Conservation (phyloP, 2,888 invertebrate species). For the Chymomyza caudatula region DNA sequence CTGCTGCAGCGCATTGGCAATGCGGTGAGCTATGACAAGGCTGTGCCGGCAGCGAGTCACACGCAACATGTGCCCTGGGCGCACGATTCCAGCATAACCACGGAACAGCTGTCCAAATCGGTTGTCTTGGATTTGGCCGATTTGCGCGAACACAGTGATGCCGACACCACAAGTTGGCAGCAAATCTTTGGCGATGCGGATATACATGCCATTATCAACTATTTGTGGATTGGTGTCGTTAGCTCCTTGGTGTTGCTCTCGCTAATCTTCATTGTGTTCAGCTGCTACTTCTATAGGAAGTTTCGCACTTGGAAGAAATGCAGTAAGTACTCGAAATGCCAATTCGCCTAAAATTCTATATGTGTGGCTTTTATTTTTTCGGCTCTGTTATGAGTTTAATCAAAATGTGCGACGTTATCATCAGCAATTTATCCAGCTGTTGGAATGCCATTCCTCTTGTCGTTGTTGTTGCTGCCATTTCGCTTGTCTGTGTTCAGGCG, state of each 20-base stretch:
- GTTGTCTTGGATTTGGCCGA: conserved; percentile 75
- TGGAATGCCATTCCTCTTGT: conserved; percentile 5
- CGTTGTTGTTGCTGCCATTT: neutral
- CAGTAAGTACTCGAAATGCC: conserved; percentile 76
- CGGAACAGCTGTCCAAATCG: conserved; percentile 75
- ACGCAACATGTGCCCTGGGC: conserved; percentile 36
- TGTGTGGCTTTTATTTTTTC: neutral
- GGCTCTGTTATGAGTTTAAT: conserved; percentile 45
- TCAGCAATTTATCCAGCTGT: conserved; percentile 59
- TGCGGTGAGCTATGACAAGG: conserved; percentile 45
- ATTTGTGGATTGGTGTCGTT: conserved; percentile 78
- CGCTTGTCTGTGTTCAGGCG: neutral
- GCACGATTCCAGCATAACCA: conserved; percentile 64
- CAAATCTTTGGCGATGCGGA: conserved; percentile 74
- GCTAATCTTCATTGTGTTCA: conserved; percentile 76
- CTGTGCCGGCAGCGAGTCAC: conserved; percentile 16
- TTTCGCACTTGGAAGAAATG: conserved; percentile 78
- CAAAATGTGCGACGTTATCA: conserved; percentile 55
- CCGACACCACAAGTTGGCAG: conserved; percentile 42
- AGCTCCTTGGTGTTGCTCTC: conserved; percentile 75
- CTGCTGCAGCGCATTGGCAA: conserved; percentile 72
- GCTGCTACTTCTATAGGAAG: conserved; percentile 77
- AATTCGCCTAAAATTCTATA: neutral
- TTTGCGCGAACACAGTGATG: conserved; percentile 47
- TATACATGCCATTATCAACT: conserved; percentile 76